These are phyloP conservation scores for Diplazon laetatorius DNA, from an alignment of 2,888 invertebrate genomes.

Conservation along the genomic window DNA sequence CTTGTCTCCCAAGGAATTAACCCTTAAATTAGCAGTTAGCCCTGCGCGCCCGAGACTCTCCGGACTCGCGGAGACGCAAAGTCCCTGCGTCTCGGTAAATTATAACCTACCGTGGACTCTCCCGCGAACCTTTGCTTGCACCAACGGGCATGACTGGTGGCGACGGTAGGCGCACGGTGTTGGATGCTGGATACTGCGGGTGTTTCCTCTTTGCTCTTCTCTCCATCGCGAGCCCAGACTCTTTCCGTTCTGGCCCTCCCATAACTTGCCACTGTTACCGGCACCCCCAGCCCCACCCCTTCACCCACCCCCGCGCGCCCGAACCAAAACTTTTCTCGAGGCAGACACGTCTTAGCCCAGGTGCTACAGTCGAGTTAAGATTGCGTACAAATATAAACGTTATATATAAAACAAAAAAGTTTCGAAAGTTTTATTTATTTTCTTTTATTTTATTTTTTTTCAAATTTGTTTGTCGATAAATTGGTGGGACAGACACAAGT, in stretches of 20 bases:
- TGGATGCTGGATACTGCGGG: conserved; percentile 39
- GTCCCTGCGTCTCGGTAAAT: conserved; percentile 81
- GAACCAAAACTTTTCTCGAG: conserved; percentile 58
- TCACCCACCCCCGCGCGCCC: conserved; percentile 1
- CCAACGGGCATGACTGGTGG: conserved; percentile 53
- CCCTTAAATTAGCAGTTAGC: conserved; percentile 83
- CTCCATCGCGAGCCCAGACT: conserved; percentile 70
- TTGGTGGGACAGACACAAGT: too few species aligned
- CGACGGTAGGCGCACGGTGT: conserved; percentile 52
- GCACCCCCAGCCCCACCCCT: conserved; percentile 50
- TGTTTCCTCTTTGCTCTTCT: conserved; percentile 68
- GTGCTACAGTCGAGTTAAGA: too few species aligned
- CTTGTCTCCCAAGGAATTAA: conserved; percentile 83
- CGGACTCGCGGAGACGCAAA: too few species aligned
- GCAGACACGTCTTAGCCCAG: too few species aligned
- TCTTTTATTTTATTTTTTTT: background rate
- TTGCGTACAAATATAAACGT: too few species aligned
- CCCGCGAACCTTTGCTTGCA: conserved; percentile 56
- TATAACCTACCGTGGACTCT: conserved; percentile 79
- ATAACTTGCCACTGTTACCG: conserved; percentile 33
- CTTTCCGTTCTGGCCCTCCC: conserved; percentile 68
- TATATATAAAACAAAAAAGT: too few species aligned
- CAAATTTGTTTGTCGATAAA: too few species aligned
- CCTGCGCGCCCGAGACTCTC: conserved; percentile 75
- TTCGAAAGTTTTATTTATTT: background rate